Conservation (phyloP, 1,140 invertebrate species). For the Formica selysi region DNA sequence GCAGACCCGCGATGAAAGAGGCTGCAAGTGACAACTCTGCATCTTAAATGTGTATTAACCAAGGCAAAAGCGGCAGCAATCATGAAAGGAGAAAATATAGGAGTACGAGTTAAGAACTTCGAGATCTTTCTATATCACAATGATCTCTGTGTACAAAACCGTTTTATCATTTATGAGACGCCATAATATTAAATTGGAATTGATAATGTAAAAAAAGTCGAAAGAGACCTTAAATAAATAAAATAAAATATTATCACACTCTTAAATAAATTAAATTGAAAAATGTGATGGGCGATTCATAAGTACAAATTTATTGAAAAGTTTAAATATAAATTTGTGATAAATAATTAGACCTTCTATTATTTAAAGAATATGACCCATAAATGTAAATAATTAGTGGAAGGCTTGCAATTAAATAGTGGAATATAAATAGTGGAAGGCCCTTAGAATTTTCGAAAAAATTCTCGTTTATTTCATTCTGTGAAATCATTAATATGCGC, state of each 20-base stretch:
- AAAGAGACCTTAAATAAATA: neutral
- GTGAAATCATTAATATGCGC: conserved; percentile 13
- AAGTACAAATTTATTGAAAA: neutral
- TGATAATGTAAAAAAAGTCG: neutral
- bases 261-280: neutral
- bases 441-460: neutral
- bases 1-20: conserved; percentile 24
- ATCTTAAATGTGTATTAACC: conserved; percentile 47
- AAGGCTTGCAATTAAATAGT: neutral
- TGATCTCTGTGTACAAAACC: neutral
- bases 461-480: conserved; percentile 29
- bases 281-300: neutral
- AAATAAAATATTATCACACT: neutral
- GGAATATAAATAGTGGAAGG: conserved; percentile 20
- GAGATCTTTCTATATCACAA: neutral
- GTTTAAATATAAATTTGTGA: neutral
- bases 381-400: conserved; percentile 12
- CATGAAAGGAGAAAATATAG: neutral
- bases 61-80: neutral
- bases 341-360: neutral
- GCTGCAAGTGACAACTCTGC: conserved; percentile 39
- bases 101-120: neutral
- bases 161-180: neutral
- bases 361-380: neutral
- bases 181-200: neutral